Percentiles rank a stretch among this genome's conserved stretches.
Evolutionary conservation across 1,140 invertebrate genomes (phyloP).

Genomic region (Achatina immaculata): DNA sequence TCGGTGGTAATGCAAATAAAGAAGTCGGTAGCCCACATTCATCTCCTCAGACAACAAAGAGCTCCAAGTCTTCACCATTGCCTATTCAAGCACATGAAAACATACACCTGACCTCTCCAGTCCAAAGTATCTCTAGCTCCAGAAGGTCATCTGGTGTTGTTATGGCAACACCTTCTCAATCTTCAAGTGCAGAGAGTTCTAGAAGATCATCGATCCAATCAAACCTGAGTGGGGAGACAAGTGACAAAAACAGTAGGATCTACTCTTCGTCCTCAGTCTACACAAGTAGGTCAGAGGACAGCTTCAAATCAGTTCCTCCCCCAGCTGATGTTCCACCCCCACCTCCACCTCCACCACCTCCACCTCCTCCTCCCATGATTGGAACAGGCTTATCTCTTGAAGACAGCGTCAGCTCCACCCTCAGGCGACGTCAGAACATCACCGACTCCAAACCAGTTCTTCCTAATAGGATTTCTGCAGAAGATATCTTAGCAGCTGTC

Average conservation of each 20-base stretch:
- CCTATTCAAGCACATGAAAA: background rate
- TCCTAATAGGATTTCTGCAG: constrained; percentile 34
- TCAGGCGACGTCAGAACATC: background rate
- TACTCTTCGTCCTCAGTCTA: background rate
- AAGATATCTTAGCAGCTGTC: constrained; percentile 58
- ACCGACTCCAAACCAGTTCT: background rate
- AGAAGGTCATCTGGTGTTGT: background rate
- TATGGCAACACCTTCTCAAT: constrained; percentile 40
- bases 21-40: background rate
- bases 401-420: constrained; percentile 6
- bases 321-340: constrained; percentile 39
- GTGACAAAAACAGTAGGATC: constrained; percentile 21
- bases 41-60: background rate
- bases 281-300: background rate
- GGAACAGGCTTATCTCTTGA: constrained; percentile 16
- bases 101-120: background rate
- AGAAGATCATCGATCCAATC: constrained; percentile 44
- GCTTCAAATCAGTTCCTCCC: constrained; percentile 32
- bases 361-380: background rate
- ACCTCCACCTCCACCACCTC: constrained; percentile 43
- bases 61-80: background rate
- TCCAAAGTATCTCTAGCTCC: background rate
- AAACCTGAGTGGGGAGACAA: constrained; percentile 41
- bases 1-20: constrained; percentile 41
- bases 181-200: constrained; percentile 46